Evolutionary conservation across 2,888 invertebrate genomes (phyloP), one percentile per base, ranked within the genome.

Genomic region (Beris morrisii): DNA sequence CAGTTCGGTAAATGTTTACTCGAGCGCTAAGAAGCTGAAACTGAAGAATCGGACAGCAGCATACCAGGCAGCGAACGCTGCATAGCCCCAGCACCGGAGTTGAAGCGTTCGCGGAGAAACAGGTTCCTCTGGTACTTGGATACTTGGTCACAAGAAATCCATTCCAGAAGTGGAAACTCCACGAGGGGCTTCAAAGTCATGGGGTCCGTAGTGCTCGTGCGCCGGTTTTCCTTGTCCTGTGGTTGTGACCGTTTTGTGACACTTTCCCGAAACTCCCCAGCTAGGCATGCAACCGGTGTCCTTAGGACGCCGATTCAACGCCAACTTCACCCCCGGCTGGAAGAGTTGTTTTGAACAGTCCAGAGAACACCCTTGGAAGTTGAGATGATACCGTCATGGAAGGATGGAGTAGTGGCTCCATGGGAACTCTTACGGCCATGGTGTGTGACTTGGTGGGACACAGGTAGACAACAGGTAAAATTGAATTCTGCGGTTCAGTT

Each of bases 211-310:
- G 6, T 52, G 61, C 61, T 61, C 38, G 32, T 61, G 61, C 61
- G 61, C 61, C 30, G 50, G n/a, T 30, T 9, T 38, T 48, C 31
- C 59, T 31, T 11, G 22, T 6, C 15, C 9, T 38, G 7, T 22
- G 2, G 22, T 22, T 38, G 31, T 55, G 28, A n/a, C 31, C 5
- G 61, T 61, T 56, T 38, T 61, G 61, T 50, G 61, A 61, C 61
- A 28, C 38, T 38, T 38, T 38, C 38, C 38, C 38, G 38, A 43
- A 11, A 52, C 31, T 46, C 30, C 15, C 28, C 52, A 52, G 28
- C 15, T 22, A 12, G 32, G 61, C 31, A 61, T 61, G 61, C 61
- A 61, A 61, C 61, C 52, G 61, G 61, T 61, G 61, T 59, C 44
- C 48, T 48, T 22, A 50, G 4, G 38, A 38, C 22, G 38, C 38